phyloP scores from a whole-genome alignment of 2,113 vertebrate genomes.

The Carassius auratus region DNA sequence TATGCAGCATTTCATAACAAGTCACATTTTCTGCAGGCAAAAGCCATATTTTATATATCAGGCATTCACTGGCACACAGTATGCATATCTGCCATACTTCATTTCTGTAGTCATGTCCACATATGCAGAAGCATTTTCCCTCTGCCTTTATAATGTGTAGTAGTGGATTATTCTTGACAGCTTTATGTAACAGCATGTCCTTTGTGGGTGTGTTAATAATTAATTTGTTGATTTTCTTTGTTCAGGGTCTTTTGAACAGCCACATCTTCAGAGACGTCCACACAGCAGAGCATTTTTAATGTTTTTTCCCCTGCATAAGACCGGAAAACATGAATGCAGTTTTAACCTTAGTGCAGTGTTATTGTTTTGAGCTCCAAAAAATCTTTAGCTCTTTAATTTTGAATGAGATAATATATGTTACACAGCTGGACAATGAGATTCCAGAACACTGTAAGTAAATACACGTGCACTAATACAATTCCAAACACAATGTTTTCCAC shows the following conservation, averaged over 20 bases:
- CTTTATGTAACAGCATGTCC: constrained; percentile 20
- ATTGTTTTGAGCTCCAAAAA: constrained; percentile 9
- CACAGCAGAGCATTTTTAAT: constrained; percentile 22
- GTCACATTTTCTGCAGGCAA: background rate
- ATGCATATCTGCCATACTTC: background rate
- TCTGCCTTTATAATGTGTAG: constrained; percentile 9
- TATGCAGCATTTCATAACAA: constrained; percentile 5
- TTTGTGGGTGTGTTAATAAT: constrained; percentile 16
- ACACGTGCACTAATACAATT: background rate
- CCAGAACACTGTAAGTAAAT: background rate
- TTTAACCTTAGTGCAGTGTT: constrained; percentile 26
- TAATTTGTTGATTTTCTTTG: constrained; percentile 22
- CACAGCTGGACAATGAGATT: constrained; percentile 4
- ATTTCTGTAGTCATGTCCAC: background rate
- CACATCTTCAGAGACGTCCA: constrained; percentile 6
- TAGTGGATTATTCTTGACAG: constrained; percentile 24
- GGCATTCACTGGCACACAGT: background rate
- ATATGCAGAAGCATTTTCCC: constrained; percentile 8
- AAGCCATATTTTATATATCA: background rate
- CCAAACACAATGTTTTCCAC: background rate
- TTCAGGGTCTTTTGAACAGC: constrained; percentile 27
- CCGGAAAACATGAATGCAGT: background rate
- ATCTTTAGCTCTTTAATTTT: constrained; percentile 35
- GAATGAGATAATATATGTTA: constrained; percentile 6
- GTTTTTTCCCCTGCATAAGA: background rate